Conservation (phyloP, 2,888 invertebrate species). For the Proisotoma minuta region DNA sequence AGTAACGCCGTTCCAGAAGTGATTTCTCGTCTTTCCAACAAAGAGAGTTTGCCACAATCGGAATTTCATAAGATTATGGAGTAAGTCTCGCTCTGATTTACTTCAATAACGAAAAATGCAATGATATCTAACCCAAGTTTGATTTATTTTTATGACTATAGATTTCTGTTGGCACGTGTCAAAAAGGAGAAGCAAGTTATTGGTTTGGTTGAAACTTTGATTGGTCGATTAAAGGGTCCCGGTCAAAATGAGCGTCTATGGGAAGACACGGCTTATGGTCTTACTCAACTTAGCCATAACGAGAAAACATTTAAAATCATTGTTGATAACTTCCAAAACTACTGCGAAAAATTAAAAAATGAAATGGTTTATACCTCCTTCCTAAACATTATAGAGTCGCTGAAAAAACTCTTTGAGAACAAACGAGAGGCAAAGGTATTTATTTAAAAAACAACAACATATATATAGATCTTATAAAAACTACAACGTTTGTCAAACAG, state of each 20-base stretch:
- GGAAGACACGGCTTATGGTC: conserved; percentile 40
- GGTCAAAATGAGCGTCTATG: conserved; percentile 24
- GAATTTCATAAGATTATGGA: conserved; percentile 39
- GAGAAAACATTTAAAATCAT: conserved; percentile 43
- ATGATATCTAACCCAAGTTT: too few species aligned
- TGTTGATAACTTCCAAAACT: conserved; percentile 29
- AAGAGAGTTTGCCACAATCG: conserved; percentile 33
- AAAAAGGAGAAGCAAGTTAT: conserved; percentile 42
- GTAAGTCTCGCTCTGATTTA: conserved; percentile 21
- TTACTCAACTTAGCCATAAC: conserved; percentile 37
- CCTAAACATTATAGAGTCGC: conserved; percentile 22
- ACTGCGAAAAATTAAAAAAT: conserved; percentile 40
- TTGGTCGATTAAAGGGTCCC: conserved; percentile 34
- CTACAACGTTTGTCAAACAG: conserved; percentile 11
- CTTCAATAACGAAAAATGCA: too few species aligned
- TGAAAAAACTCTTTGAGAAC: too few species aligned
- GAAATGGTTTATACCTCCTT: conserved; percentile 34
- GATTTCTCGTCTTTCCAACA: conserved; percentile 33
- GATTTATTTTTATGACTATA: conserved; percentile 3
- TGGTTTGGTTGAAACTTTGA: conserved; percentile 39
- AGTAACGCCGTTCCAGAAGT: conserved; percentile 44
- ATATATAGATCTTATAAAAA: too few species aligned
- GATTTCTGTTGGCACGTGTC: conserved; percentile 33
- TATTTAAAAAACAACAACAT: neutral
- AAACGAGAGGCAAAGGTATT: too few species aligned